phyloP scores from a whole-genome alignment of 2,113 vertebrate genomes.

The Peucedramus taeniatus region DNA sequence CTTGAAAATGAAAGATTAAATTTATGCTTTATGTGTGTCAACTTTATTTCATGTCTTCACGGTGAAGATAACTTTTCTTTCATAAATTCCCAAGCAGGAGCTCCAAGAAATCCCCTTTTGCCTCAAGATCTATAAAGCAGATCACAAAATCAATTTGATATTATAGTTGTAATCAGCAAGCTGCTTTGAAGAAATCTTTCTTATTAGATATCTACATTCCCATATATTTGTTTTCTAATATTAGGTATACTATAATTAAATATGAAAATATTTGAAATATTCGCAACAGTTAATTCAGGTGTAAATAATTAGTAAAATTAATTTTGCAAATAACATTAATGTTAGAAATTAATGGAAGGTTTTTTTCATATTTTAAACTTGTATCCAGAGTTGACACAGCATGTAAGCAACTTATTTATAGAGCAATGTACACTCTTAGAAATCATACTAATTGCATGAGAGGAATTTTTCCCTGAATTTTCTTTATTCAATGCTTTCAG shows the following conservation, averaged over 20 bases:
- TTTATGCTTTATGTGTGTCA: conserved; percentile 5
- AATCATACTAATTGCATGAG: not conserved
- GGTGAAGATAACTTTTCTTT: conserved; percentile 56
- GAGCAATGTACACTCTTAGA: not conserved
- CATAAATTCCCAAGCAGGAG: conserved; percentile 60
- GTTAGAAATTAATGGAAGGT: not conserved
- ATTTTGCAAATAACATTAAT: not conserved
- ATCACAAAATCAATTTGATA: conserved; percentile 55
- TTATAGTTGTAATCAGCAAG: conserved; percentile 16
- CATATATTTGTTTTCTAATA: not conserved
- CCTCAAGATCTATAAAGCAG: conserved; percentile 66
- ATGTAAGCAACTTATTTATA: not conserved
- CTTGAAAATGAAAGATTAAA: conserved; percentile 9
- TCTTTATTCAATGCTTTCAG: not conserved
- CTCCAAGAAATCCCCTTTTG: conserved; percentile 64
- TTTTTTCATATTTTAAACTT: not conserved
- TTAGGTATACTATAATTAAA: not conserved
- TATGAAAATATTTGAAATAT: not conserved
- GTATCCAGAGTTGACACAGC: not conserved
- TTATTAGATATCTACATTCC: not conserved
- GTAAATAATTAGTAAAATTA: conserved; percentile 47
- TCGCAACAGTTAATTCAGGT: conserved; percentile 17
- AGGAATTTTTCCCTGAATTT: not conserved
- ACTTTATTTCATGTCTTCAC: conserved; percentile 52
- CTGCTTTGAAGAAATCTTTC: conserved; percentile 28